Base-by-base conservation (phyloP, 53 echinoderm and acorn worm genomes). In the Holothuria scabra region DNA sequence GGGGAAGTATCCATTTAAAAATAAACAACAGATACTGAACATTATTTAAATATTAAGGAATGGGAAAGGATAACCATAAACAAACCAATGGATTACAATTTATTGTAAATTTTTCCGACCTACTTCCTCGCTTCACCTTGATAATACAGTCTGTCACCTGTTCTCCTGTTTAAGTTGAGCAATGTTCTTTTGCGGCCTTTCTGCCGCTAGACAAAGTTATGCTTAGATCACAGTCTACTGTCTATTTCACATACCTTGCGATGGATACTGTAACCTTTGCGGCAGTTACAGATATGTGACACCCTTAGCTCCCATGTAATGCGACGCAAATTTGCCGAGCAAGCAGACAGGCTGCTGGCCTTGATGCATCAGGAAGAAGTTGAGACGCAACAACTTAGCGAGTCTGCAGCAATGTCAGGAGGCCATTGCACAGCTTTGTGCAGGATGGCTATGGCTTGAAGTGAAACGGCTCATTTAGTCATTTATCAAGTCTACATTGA, bases 401-500 rank as follows among this genome's bases (percentile, higher is more conserved):
- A 72, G 72, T 72, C 72, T 72, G 37, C 48, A 26, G 72, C 72
- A 72, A 72, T 72, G 72, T 72, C 49, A 72, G 44, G 72, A 72
- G 72, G 72, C 72, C 72, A 72, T 46, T 44, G 72, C 48, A 21
- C 38, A 72, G 72, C 32, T 37, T 31, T 19, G 12, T 52, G 52
- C 52, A 16, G 52, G 52, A 14, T 52, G 52, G 52, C 13, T 34
- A 37, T 37, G 67, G 34, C 67, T 67, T 8, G 30, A 72, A 72
- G 23, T 72, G 72, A 72, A 72, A 72, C 72, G 72, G 72, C 72
- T 72, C 72, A 72, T 72, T 72, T 72, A 72, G 46, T 72, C 72
- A 72, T 72, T 72, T 72, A 48, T 72, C 72, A 72, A 48, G 72
- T 44, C 72, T 41, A 48, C 72, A 72, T 41, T 20, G 72, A 72